Conservation (phyloP, 2,113 vertebrate species). For the Sterrhoptilus dennistouni region DNA sequence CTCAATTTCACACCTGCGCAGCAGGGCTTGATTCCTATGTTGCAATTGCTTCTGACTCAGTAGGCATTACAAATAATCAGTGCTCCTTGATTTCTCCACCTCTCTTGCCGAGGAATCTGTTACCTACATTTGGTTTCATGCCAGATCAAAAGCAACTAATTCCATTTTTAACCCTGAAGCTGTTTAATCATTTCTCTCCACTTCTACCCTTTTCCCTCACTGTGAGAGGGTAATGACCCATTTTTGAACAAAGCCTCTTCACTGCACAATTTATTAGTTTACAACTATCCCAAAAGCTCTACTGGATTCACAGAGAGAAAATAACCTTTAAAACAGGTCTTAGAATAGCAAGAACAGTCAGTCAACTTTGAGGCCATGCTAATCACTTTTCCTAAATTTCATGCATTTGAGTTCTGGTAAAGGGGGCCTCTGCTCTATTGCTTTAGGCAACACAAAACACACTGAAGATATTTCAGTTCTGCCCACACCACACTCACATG, state of each 20-base stretch:
- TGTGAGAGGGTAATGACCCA: neutral
- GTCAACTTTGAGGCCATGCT: neutral
- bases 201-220: neutral
- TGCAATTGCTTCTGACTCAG: neutral
- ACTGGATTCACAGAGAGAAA: neutral
- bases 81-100: neutral
- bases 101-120: neutral
- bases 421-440: neutral
- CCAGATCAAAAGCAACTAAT: neutral
- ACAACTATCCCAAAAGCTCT: neutral
- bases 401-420: neutral
- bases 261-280: neutral
- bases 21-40: neutral
- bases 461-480: neutral
- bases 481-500: rapidly evolving
- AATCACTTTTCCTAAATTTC: neutral
- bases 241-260: neutral
- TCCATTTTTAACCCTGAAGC: neutral
- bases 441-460: neutral
- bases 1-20: neutral
- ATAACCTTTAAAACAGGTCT: neutral
- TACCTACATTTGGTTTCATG: neutral
- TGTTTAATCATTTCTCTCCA: neutral
- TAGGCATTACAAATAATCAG: constrained; percentile 11
- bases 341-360: neutral